A percentile compares a stretch with the other conserved stretches of the same genome.
These are phyloP conservation scores for Brienomyrus brachyistius DNA, from an alignment of 2,113 vertebrate species.

Conservation along the genomic window DNA sequence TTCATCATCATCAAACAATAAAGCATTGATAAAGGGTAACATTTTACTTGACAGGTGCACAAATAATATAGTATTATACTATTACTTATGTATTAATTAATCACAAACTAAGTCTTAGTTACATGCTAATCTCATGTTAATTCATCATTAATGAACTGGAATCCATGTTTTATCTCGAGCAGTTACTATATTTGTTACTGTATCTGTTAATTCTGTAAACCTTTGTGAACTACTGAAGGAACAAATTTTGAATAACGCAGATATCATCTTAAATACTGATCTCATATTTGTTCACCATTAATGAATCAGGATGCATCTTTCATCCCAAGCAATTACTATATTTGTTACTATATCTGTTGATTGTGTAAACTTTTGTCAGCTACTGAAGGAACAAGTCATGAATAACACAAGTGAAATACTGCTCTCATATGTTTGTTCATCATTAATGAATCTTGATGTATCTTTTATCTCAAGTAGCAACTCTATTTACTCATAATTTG, in stretches of 20 bases:
- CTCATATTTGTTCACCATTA: background rate
- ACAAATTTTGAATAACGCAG: no score
- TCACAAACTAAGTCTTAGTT: background rate
- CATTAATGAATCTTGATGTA: background rate
- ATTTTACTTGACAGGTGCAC: background rate
- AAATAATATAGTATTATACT: background rate
- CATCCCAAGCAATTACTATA: no score
- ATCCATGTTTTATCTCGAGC: background rate
- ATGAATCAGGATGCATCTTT: background rate
- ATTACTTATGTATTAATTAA: background rate
- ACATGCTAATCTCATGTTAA: background rate
- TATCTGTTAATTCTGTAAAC: no score
- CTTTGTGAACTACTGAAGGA: no score
- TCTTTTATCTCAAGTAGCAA: background rate
- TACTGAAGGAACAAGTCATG: no score
- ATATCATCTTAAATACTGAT: no score
- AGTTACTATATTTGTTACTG: no score
- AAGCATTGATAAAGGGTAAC: background rate
- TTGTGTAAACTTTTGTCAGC: no score
- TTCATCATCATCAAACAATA: background rate
- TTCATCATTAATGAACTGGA: background rate
- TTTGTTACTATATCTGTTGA: no score
- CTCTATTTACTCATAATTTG: background rate
- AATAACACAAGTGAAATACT: no score
- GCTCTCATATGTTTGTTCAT: background rate